These are phyloP conservation scores for Eulithis prunata DNA, from an alignment of 2,888 invertebrate species.

Conservation along the genomic window DNA sequence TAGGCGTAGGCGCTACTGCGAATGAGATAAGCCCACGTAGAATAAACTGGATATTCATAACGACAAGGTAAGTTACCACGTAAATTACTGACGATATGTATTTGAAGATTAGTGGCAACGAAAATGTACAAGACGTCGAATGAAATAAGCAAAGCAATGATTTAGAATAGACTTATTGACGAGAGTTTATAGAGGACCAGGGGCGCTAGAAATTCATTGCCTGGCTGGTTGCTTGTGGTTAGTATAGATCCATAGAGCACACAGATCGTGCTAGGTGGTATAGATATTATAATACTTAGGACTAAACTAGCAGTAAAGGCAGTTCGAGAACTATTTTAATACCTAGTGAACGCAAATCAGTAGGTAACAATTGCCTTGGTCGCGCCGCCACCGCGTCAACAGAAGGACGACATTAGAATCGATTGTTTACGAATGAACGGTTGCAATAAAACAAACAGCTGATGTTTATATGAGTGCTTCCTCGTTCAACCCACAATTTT, in stretches of 20 bases:
- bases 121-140: no score
- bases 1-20: slow-evolving; percentile 33
- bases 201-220: no score
- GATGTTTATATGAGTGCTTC: no score
- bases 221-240: no score
- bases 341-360: slow-evolving; percentile 14
- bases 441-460: slow-evolving; percentile 42
- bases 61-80: slow-evolving; percentile 5
- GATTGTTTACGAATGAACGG: slow-evolving; percentile 45
- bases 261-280: no score
- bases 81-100: no score
- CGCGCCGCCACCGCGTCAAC: slow-evolving; percentile 13
- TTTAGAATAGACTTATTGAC: no score
- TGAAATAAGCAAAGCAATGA: no score
- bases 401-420: slow-evolving; percentile 52
- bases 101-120: no score
- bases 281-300: background rate
- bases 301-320: background rate
- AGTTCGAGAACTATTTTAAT: slow-evolving; percentile 8
- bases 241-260: no score
- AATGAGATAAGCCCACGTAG: slow-evolving; percentile 20
- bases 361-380: slow-evolving; percentile 8
- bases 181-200: no score
- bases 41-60: slow-evolving; percentile 29
- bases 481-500: no score